Conservation (phyloP, 2,797 vertebrate genomes). For the Syngnathus rostellatus region DNA sequence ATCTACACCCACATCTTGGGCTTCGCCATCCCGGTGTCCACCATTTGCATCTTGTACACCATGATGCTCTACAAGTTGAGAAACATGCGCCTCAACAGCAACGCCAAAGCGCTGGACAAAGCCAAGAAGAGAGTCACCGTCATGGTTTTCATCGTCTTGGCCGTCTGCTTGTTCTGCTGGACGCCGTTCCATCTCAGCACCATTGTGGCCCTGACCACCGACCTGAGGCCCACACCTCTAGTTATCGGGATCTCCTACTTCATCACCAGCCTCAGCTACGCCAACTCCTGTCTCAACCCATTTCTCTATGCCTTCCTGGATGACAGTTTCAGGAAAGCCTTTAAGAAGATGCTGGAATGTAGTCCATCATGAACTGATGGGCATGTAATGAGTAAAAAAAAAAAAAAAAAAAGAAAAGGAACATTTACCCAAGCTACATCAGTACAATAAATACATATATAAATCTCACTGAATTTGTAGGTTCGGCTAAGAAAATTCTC, state of each 20-base stretch:
- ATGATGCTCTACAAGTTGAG: slow-evolving; percentile 77
- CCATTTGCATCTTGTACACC: slow-evolving; percentile 76
- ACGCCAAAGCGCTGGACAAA: slow-evolving; percentile 78
- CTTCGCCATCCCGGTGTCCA: slow-evolving; percentile 77
- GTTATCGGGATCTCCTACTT: slow-evolving; percentile 80
- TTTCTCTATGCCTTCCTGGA: slow-evolving; percentile 83
- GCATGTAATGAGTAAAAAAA: no score
- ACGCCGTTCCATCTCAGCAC: slow-evolving; percentile 83
- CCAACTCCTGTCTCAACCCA: slow-evolving; percentile 82
- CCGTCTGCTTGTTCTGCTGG: slow-evolving; percentile 81
- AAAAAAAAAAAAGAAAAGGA: neutral
- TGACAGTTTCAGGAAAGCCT: slow-evolving; percentile 78
- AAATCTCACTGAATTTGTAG: neutral
- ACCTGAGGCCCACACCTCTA: slow-evolving; percentile 74
- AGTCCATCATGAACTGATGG: slow-evolving; percentile 53
- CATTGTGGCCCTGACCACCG: slow-evolving; percentile 77
- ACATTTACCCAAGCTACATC: slow-evolving; percentile 10
- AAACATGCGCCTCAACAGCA: slow-evolving; percentile 76
- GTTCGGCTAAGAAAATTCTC: neutral
- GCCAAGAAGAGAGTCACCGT: slow-evolving; percentile 81
- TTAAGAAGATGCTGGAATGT: slow-evolving; percentile 73
- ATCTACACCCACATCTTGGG: slow-evolving; percentile 78
- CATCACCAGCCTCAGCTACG: slow-evolving; percentile 82
- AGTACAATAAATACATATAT: neutral
- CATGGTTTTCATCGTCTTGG: slow-evolving; percentile 80